phyloP scores from a whole-genome alignment of 2,888 invertebrate genomes.

The Acrobasis repandana region DNA sequence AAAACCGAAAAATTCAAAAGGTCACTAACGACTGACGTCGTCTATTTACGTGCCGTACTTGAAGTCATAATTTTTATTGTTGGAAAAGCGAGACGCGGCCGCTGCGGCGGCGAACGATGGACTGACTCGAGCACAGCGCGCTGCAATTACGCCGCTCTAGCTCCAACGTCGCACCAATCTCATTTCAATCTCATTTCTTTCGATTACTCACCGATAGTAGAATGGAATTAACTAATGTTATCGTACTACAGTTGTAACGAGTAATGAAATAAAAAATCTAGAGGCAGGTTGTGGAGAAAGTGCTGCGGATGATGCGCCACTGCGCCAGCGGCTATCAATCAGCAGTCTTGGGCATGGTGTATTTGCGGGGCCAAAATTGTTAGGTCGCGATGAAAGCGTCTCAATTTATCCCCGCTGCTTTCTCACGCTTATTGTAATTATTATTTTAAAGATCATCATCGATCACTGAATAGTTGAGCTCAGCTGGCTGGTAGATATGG shows the following conservation, averaged over 20 bases:
- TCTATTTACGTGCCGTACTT: conserved; percentile 48
- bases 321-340: conserved; percentile 54
- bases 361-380: conserved; percentile 41
- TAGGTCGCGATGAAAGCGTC: conserved; percentile 33
- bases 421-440: conserved; percentile 41
- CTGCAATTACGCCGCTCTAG: conserved; percentile 61
- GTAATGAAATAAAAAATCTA: conserved; percentile 55
- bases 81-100: conserved; percentile 49
- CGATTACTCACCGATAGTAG: conserved; percentile 61
- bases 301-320: conserved; percentile 41
- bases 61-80: conserved; percentile 56
- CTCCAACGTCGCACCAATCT: conserved; percentile 61
- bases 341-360: conserved; percentile 46
- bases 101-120: conserved; percentile 55
- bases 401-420: conserved; percentile 29
- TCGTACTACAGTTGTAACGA: conserved; percentile 46
- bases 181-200: conserved; percentile 72
- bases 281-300: conserved; percentile 62
- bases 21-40: conserved; percentile 52
- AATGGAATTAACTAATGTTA: conserved; percentile 68
- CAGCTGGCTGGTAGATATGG: neutral
- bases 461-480: conserved; percentile 10
- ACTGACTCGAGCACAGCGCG: conserved; percentile 49
- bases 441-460: conserved; percentile 30
- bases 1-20: conserved; percentile 43